Percentiles rank a stretch among this genome's conserved stretches.
These are phyloP conservation scores for Recurvirostra avosetta DNA, from an alignment of 2,113 vertebrate genomes.

Conservation along the genomic window DNA sequence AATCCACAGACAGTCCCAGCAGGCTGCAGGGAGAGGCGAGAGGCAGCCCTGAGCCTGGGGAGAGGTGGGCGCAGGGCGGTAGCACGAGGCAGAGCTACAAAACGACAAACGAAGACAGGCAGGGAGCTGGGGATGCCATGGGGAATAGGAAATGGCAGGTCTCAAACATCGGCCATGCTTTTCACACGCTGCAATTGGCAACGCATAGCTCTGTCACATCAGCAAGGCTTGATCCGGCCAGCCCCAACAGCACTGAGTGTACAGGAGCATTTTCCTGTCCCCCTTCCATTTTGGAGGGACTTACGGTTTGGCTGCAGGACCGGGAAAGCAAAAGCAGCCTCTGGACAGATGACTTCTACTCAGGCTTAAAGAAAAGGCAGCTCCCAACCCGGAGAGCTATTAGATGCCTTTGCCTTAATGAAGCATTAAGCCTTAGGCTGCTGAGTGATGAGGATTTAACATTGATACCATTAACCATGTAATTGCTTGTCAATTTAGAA, in stretches of 20 bases:
- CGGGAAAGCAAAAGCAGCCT: neutral
- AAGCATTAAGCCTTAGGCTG: conserved; percentile 49
- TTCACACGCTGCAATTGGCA: rapidly evolving
- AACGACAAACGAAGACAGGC: rapidly evolving
- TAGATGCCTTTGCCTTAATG: conserved; percentile 54
- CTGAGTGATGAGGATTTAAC: conserved; percentile 53
- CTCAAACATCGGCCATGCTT: neutral
- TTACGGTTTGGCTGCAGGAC: neutral
- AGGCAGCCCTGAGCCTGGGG: neutral
- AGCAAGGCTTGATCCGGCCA: neutral
- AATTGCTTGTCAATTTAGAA: conserved; percentile 46
- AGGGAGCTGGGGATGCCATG: neutral
- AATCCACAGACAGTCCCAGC: neutral
- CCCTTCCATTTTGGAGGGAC: neutral
- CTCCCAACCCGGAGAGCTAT: neutral
- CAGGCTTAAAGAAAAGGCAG: neutral
- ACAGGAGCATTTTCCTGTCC: neutral
- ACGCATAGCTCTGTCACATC: neutral
- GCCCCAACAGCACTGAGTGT: rapidly evolving
- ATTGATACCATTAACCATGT: conserved; percentile 58
- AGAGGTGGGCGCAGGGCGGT: neutral
- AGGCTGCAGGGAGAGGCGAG: neutral
- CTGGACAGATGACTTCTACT: neutral
- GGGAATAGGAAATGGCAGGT: neutral
- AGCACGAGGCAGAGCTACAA: neutral